Percentiles rank a stretch among this genome's conserved stretches.
These are phyloP conservation scores for Epistrophella euchroma DNA, from an alignment of 2,888 invertebrate species.

Conservation along the genomic window DNA sequence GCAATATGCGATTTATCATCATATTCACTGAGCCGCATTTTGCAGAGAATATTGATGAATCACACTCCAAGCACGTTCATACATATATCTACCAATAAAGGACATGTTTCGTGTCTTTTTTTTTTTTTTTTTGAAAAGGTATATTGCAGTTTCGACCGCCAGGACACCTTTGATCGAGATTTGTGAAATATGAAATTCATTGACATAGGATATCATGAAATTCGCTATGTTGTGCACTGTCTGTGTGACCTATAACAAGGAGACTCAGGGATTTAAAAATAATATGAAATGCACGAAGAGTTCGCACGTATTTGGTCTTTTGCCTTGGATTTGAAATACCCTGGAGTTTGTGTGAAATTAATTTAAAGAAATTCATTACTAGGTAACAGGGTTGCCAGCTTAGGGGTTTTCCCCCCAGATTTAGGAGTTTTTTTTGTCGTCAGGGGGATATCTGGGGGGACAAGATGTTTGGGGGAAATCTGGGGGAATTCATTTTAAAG, in stretches of 20 bases:
- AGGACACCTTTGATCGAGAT: neutral
- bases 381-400: too few species aligned
- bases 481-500: too few species aligned
- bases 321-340: neutral
- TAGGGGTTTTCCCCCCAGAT: too few species aligned
- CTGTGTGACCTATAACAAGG: neutral
- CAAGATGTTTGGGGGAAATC: too few species aligned
- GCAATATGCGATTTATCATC: slow-evolving; percentile 64
- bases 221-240: neutral
- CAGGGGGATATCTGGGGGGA: too few species aligned
- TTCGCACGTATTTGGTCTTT: neutral
- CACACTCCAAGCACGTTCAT: neutral
- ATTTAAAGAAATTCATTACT: too few species aligned
- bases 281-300: neutral
- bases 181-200: neutral
- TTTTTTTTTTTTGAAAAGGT: neutral
- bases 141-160: neutral
- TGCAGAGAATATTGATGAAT: neutral
- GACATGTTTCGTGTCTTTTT: neutral
- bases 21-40: slow-evolving; percentile 50
- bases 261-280: neutral
- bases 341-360: too few species aligned
- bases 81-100: neutral
- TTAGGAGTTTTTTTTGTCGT: too few species aligned
- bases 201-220: neutral